Conservation (phyloP, 2,797 vertebrate genomes). For the Peromyscus nudipes region DNA sequence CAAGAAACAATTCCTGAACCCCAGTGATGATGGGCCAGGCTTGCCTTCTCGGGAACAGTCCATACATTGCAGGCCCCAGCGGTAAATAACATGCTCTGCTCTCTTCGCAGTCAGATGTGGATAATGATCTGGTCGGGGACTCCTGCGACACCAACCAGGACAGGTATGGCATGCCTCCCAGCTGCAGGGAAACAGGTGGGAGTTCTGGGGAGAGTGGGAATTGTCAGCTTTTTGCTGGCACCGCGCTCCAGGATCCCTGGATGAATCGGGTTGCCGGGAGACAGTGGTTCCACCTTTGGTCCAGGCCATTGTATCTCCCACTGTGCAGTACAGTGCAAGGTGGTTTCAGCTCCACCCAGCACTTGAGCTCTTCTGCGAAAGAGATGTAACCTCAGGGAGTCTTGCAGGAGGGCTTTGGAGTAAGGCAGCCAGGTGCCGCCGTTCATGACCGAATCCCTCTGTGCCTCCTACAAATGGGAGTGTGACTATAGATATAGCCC, state of each 20-base stretch:
- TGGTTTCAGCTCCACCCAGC: neutral
- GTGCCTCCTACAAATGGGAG: neutral
- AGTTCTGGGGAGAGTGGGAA: neutral
- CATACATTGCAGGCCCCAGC: neutral
- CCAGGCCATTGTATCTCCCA: neutral
- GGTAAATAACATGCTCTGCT: slow-evolving; percentile 53
- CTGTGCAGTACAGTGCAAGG: neutral
- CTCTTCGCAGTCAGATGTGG: slow-evolving; percentile 94
- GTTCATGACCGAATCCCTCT: neutral
- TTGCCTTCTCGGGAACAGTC: slow-evolving; percentile 58
- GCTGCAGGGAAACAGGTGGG: neutral
- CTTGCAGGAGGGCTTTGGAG: neutral
- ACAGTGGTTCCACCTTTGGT: neutral
- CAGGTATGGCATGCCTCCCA: slow-evolving; percentile 90
- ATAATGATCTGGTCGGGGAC: slow-evolving; percentile 98
- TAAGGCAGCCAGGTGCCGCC: neutral
- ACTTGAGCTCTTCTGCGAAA: neutral
- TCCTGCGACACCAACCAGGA: slow-evolving; percentile 99
- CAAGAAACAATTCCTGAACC: slow-evolving; percentile 68
- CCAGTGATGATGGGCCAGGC: neutral
- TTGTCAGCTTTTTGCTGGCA: neutral
- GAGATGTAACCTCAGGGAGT: neutral
- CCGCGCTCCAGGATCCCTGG: neutral
- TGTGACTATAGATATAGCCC: neutral
- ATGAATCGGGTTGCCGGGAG: neutral